Conservation (phyloP, 2,797 vertebrate genomes). For the Chaetodon trifasciatus region DNA sequence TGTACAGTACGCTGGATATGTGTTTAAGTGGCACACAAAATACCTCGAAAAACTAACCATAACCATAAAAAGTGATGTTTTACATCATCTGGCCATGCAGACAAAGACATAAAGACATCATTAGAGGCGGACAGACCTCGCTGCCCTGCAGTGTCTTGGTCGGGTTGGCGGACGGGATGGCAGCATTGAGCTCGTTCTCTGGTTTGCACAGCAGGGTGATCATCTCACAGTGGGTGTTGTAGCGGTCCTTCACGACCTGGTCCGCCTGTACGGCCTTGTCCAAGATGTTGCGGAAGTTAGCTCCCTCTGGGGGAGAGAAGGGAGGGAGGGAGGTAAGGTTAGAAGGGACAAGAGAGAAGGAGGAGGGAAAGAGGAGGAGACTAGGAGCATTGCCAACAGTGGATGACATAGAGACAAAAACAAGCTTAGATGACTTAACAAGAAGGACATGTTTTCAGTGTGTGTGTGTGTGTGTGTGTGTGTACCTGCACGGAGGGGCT, state of each 20-base stretch:
- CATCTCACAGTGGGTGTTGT: constrained; percentile 92
- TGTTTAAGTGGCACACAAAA: constrained; percentile 41
- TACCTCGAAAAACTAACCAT: constrained; percentile 5
- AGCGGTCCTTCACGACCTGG: constrained; percentile 94
- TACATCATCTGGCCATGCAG: background rate
- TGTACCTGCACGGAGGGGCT: constrained; percentile 92
- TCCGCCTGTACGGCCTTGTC: constrained; percentile 95
- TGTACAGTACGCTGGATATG: background rate
- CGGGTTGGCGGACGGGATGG: constrained; percentile 98
- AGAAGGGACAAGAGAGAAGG: background rate
- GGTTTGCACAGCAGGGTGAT: constrained; percentile 95
- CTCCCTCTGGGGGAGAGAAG: constrained; percentile 87
- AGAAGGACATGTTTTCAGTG: background rate
- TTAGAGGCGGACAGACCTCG: constrained; percentile 85
- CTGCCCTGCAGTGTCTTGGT: constrained; percentile 97
- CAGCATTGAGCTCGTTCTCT: constrained; percentile 91
- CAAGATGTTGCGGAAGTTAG: constrained; percentile 89
- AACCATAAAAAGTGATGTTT: constrained; percentile 15
- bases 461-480: constrained; percentile 10
- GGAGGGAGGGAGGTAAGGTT: background rate
- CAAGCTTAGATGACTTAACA: background rate
- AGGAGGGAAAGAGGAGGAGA: background rate
- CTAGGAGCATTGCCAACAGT: background rate
- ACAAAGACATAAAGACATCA: background rate
- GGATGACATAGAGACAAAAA: constrained; percentile 1